These are phyloP conservation scores for Scaptomyza cyrtandrae DNA, from an alignment of 2,888 invertebrate genomes.

Conservation along the genomic window DNA sequence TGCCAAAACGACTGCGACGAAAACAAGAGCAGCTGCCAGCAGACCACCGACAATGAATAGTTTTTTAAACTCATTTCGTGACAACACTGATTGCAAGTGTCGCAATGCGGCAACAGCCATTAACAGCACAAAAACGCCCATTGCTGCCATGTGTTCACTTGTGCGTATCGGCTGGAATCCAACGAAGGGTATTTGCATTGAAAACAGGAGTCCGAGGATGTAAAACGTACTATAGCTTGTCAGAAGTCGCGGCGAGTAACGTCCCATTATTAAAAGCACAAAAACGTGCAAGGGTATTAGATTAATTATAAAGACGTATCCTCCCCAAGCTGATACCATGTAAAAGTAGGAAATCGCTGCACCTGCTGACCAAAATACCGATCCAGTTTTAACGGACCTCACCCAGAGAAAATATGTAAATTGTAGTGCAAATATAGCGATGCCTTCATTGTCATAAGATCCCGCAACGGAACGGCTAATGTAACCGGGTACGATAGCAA, in stretches of 20 bases:
- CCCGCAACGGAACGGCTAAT: slow-evolving; percentile 99
- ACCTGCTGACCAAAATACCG: slow-evolving; percentile 97
- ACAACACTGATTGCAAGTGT: slow-evolving; percentile 94
- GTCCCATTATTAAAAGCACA: slow-evolving; percentile 96
- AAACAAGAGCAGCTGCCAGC: slow-evolving; percentile 91
- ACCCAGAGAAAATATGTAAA: slow-evolving; percentile 99
- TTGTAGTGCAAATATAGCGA: slow-evolving; percentile 99
- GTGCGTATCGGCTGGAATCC: slow-evolving; percentile 99
- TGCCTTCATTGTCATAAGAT: slow-evolving; percentile 99
- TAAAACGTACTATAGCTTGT: slow-evolving; percentile 99
- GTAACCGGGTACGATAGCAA: slow-evolving; percentile 99
- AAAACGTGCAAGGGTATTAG: slow-evolving; percentile 99
- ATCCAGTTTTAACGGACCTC: slow-evolving; percentile 98
- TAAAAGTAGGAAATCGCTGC: slow-evolving; percentile 99
- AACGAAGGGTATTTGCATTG: slow-evolving; percentile 98
- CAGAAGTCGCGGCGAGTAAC: slow-evolving; percentile 95
- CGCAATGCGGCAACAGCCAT: slow-evolving; percentile 94
- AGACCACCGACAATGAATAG: slow-evolving; percentile 92
- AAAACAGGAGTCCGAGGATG: slow-evolving; percentile 96
- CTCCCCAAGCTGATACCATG: slow-evolving; percentile 99
- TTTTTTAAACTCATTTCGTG: slow-evolving; percentile 95
- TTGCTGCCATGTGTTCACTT: slow-evolving; percentile 99
- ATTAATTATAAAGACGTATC: slow-evolving; percentile 99
- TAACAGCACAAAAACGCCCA: slow-evolving; percentile 97
- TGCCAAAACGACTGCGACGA: slow-evolving; percentile 93